A percentile compares a stretch with the other conserved stretches of the same genome.
Evolutionary conservation across 2,797 vertebrate species (phyloP).

Genomic region (Phaenicophaeus curvirostris): DNA sequence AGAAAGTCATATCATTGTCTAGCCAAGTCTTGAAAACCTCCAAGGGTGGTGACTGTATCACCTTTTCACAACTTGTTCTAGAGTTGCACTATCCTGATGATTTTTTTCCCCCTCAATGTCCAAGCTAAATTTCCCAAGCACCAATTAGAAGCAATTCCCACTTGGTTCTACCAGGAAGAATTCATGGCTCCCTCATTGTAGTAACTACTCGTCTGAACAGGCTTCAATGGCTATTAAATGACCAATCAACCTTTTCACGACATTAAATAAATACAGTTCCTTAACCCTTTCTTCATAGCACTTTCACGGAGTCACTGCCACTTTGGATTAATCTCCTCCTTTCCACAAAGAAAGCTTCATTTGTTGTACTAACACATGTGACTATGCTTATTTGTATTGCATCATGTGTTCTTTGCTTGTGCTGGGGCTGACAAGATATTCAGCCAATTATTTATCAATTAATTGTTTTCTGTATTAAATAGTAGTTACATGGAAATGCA

Average conservation of each 20-base stretch:
- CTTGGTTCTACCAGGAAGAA: neutral
- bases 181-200: neutral
- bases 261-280: neutral
- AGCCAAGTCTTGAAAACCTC: neutral
- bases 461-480: neutral
- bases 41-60: neutral
- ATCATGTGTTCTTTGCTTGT: neutral
- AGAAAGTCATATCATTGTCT: no score
- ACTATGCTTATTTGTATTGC: neutral
- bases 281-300: neutral
- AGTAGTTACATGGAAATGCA: neutral
- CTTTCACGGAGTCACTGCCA: neutral
- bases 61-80: neutral
- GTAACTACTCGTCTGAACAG: neutral
- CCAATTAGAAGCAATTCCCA: neutral
- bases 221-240: neutral
- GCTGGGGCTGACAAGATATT: neutral
- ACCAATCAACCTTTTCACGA: neutral
- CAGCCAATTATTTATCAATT: neutral
- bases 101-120: no score
- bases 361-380: neutral
- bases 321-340: neutral
- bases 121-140: neutral
- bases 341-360: neutral
- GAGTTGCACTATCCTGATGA: neutral